Evolutionary conservation across 2,888 invertebrate species (phyloP).

Genomic region (Ephialtes manifestator): DNA sequence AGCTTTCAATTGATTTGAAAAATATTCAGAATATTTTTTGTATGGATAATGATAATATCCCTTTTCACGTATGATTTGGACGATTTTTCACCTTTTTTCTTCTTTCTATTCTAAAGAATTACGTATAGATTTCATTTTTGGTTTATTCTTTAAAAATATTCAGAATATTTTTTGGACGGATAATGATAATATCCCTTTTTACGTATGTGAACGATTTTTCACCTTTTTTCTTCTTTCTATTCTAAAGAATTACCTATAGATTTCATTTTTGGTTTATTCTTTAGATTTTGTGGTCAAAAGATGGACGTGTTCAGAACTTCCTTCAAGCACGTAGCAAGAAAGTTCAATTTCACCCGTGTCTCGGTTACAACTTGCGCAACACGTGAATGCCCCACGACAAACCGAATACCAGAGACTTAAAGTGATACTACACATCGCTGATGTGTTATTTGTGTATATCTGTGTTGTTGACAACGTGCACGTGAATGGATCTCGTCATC

Average conservation of each 20-base stretch:
- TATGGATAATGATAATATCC: too few species aligned
- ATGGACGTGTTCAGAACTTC: neutral
- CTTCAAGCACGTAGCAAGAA: neutral
- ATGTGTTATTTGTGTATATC: constrained; percentile 1
- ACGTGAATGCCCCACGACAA: neutral
- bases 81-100: too few species aligned
- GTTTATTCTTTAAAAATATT: too few species aligned
- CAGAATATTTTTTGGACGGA: neutral
- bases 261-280: neutral
- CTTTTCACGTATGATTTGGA: too few species aligned
- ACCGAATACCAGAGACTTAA: neutral
- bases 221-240: too few species aligned
- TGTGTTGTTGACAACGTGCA: neutral
- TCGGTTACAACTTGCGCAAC: constrained; percentile 32
- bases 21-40: neutral
- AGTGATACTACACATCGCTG: neutral
- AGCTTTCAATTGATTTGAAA: neutral
- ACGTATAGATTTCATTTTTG: neutral
- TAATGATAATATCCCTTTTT: too few species aligned
- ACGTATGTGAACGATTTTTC: too few species aligned
- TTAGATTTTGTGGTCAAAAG: neutral
- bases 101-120: neutral
- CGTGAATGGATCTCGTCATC: neutral
- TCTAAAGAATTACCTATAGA: neutral
- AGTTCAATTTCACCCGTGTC: constrained; percentile 19